phyloP scores from a whole-genome alignment of 2,797 vertebrate species.

The Betta splendens region DNA sequence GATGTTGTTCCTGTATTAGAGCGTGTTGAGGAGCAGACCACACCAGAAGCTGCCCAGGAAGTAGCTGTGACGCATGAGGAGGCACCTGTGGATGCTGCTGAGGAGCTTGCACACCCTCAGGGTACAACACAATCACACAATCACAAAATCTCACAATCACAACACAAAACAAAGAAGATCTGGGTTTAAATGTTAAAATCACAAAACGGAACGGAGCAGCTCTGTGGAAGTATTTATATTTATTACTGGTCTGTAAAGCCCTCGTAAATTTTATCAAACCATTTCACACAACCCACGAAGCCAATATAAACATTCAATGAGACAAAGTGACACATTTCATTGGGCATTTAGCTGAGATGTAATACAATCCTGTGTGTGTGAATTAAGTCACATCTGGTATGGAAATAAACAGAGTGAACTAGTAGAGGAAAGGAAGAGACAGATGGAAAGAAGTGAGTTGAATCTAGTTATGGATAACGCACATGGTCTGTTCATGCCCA shows the following conservation, averaged over 20 bases:
- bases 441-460: too few relatives aligned
- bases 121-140: conserved; percentile 48
- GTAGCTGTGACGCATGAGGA: conserved; percentile 13
- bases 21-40: conserved; percentile 19
- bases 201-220: too few relatives aligned
- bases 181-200: neutral
- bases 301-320: neutral
- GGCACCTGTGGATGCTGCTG: neutral
- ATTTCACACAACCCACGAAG: neutral
- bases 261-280: neutral
- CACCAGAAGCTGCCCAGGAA: conserved; percentile 6
- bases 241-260: neutral
- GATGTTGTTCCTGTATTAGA: conserved; percentile 3
- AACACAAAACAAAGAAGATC: too few relatives aligned
- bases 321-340: neutral
- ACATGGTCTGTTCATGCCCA: conserved; percentile 54
- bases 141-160: too few relatives aligned
- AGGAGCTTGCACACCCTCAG: conserved; percentile 33
- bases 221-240: neutral
- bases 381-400: conserved; percentile 68
- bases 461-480: too few relatives aligned
- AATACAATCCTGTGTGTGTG: conserved; percentile 67
- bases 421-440: conserved; percentile 57
- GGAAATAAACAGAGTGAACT: conserved; percentile 73
- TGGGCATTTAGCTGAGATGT: conserved; percentile 6